Conservation (phyloP, 1,140 invertebrate species). For the Drosophila repletoides region DNA sequence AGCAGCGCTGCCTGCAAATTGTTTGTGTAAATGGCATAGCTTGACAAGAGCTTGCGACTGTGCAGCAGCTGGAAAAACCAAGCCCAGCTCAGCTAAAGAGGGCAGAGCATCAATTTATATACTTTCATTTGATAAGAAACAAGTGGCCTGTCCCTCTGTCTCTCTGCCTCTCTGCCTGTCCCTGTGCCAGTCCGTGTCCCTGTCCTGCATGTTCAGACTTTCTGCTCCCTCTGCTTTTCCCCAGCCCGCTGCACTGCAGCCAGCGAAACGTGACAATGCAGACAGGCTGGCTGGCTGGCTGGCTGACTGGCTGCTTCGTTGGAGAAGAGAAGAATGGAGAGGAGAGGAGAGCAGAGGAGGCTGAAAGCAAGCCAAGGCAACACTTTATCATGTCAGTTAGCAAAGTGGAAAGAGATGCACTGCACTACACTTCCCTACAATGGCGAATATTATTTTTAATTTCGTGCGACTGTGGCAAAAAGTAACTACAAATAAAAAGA, state of each 20-base stretch:
- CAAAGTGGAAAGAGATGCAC: constrained; percentile 47
- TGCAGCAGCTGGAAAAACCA: constrained; percentile 40
- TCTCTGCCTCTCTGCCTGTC: too few relatives aligned
- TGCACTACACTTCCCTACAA: not conserved
- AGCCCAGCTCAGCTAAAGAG: not conserved
- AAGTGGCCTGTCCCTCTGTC: constrained; percentile 66
- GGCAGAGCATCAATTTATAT: constrained; percentile 62
- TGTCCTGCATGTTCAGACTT: constrained; percentile 17
- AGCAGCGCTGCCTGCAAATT: constrained; percentile 50
- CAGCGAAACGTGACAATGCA: constrained; percentile 65
- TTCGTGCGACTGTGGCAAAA: constrained; percentile 41
- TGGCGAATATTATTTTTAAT: constrained; percentile 57
- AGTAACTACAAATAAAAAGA: constrained; percentile 25
- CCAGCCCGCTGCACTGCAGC: constrained; percentile 43
- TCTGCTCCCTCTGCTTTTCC: too few relatives aligned
- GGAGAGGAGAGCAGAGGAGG: not conserved
- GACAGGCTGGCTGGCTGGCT: constrained; percentile 5
- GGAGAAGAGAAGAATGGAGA: not conserved
- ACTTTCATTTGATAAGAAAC: constrained; percentile 75
- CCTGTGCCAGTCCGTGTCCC: too few relatives aligned
- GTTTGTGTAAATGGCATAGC: constrained; percentile 57
- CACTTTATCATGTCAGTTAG: constrained; percentile 77
- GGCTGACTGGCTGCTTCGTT: not conserved
- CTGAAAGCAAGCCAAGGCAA: constrained; percentile 50
- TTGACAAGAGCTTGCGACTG: too few relatives aligned